A percentile compares a stretch with the other conserved stretches of the same genome.
Evolutionary conservation across 2,888 invertebrate species (phyloP).

Genomic region (Xanthia togata): DNA sequence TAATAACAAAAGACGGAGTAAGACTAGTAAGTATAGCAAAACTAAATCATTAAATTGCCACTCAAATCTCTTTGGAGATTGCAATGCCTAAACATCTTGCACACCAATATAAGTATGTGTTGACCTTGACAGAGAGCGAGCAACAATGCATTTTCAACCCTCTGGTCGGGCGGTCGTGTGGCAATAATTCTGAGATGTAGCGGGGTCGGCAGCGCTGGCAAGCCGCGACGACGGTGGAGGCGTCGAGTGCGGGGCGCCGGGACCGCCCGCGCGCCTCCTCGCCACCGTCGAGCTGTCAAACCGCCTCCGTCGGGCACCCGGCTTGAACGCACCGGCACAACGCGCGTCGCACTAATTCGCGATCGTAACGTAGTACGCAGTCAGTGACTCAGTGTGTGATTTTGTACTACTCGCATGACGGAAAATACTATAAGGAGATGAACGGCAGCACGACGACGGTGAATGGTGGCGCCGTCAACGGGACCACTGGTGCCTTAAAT

Average conservation of each 20-base stretch:
- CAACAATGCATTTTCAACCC: conserved; percentile 88
- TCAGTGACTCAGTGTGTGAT: conserved; percentile 87
- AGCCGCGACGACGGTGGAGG: conserved; percentile 76
- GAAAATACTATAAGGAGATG: conserved; percentile 84
- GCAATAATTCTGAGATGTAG: conserved; percentile 82
- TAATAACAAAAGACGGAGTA: conserved; percentile 3
- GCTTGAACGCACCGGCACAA: conserved; percentile 86
- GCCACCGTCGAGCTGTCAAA: conserved; percentile 88
- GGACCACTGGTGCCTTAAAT: conserved; percentile 85
- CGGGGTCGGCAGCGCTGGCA: conserved; percentile 77
- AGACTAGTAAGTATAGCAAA: not conserved
- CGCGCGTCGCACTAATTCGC: conserved; percentile 78
- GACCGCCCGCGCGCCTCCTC: conserved; percentile 86
- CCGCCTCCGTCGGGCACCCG: conserved; percentile 89
- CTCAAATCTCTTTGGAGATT: conserved; percentile 23
- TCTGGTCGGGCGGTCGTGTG: conserved; percentile 80
- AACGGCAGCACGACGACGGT: conserved; percentile 90
- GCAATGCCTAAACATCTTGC: conserved; percentile 22
- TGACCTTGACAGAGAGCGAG: conserved; percentile 85
- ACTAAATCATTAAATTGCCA: conserved; percentile 14
- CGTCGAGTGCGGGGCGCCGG: conserved; percentile 80
- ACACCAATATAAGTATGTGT: conserved; percentile 57
- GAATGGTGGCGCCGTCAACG: conserved; percentile 88
- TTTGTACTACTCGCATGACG: conserved; percentile 86
- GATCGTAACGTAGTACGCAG: conserved; percentile 83